These are phyloP conservation scores for Amphipoea oculea DNA, from an alignment of 2,888 invertebrate species.

Conservation along the genomic window DNA sequence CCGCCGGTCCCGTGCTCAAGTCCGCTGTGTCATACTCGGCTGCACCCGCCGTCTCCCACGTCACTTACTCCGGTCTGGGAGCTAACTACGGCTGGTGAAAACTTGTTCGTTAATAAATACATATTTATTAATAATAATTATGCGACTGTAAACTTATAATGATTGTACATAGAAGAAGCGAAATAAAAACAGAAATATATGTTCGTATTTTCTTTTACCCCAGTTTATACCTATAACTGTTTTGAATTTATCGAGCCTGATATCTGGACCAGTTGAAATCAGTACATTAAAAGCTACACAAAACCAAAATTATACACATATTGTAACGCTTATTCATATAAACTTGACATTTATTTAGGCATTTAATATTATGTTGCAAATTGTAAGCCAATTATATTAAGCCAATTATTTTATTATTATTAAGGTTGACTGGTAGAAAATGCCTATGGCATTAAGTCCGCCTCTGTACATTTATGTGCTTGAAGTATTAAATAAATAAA, in stretches of 20 bases:
- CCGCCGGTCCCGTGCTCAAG: slow-evolving; percentile 69
- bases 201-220: not conserved
- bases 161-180: slow-evolving; percentile 34
- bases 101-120: slow-evolving; percentile 57
- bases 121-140: slow-evolving; percentile 38
- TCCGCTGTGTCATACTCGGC: slow-evolving; percentile 85
- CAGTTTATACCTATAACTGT: too few relatives aligned
- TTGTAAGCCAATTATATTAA: not conserved
- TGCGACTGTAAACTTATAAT: slow-evolving; percentile 33
- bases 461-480: too few relatives aligned
- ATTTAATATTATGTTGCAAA: not conserved
- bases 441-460: too few relatives aligned
- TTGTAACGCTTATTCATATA: not conserved
- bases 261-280: not conserved
- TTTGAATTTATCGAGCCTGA: not conserved
- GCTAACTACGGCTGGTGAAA: slow-evolving; percentile 83
- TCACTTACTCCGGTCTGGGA: slow-evolving; percentile 87
- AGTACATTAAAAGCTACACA: not conserved
- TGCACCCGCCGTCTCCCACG: slow-evolving; percentile 80
- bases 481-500: too few relatives aligned
- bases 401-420: too few relatives aligned
- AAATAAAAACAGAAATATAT: slow-evolving; percentile 45
- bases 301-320: slow-evolving; percentile 1
- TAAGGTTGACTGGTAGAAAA: too few relatives aligned
- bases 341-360: not conserved